A percentile compares a stretch with the other conserved stretches of the same genome.
Conservation (phyloP, 2,888 invertebrate genomes). For the Plagodis dolabraria region DNA sequence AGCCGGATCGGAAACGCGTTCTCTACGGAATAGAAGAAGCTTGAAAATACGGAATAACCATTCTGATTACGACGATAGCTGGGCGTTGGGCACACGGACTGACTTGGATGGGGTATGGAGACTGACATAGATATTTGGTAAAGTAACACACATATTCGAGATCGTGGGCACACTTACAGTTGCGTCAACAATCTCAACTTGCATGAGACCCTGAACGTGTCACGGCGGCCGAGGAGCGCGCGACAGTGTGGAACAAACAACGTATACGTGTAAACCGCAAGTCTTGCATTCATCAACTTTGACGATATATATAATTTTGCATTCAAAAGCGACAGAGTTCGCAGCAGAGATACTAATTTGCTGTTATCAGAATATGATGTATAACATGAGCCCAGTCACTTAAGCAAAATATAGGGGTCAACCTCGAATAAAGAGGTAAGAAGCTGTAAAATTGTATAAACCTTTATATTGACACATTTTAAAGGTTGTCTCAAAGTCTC, state of each 20-base stretch:
- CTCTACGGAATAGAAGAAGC: constrained; percentile 56
- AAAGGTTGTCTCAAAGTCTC: too few relatives aligned
- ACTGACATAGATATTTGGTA: constrained; percentile 69
- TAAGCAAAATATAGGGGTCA: too few relatives aligned
- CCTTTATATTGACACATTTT: too few relatives aligned
- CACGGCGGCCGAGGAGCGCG: constrained; percentile 69
- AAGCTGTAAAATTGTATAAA: too few relatives aligned
- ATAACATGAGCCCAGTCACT: constrained; percentile 7
- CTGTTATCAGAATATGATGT: constrained; percentile 43
- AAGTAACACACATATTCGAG: constrained; percentile 77
- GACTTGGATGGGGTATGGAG: constrained; percentile 61
- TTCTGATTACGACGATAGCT: constrained; percentile 68
- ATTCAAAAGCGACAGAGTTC: constrained; percentile 63
- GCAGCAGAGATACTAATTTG: constrained; percentile 56
- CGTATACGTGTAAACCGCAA: constrained; percentile 47
- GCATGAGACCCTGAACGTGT: constrained; percentile 77
- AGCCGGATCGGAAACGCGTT: constrained; percentile 30
- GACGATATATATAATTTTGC: constrained; percentile 30
- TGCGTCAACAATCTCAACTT: constrained; percentile 82
- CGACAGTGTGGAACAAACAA: constrained; percentile 79
- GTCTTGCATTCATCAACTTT: neutral
- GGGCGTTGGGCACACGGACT: constrained; percentile 60
- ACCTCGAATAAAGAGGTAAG: too few relatives aligned
- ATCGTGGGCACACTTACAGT: constrained; percentile 84
- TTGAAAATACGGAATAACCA: constrained; percentile 57